phyloP scores from a whole-genome alignment of 2,888 invertebrate species.

The Gisinianus flammeolus region DNA sequence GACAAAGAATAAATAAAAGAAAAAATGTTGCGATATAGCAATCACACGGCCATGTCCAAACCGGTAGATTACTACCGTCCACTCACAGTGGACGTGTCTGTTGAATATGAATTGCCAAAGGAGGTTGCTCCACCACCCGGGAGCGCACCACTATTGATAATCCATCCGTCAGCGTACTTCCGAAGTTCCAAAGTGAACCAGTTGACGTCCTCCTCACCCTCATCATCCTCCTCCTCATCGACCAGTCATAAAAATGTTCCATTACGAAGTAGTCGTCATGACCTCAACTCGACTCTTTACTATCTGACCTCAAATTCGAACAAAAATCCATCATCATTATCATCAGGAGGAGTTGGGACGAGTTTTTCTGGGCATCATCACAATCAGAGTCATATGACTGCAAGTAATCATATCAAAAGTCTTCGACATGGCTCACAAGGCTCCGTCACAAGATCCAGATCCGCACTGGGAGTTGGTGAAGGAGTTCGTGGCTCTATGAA shows the following conservation, averaged over 20 bases:
- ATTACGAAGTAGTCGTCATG: constrained; percentile 16
- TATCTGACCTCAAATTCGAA: constrained; percentile 23
- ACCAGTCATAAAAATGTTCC: background rate
- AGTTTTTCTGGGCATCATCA: constrained; percentile 19
- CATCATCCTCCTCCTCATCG: constrained; percentile 4
- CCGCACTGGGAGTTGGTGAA: constrained; percentile 23
- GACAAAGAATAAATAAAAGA: background rate
- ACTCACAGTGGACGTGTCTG: constrained; percentile 88
- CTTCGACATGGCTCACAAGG: constrained; percentile 32
- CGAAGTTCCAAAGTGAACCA: constrained; percentile 77
- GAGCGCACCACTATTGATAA: constrained; percentile 84
- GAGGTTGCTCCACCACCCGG: constrained; percentile 60
- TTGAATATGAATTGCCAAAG: constrained; percentile 88
- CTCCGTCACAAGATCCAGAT: constrained; percentile 33
- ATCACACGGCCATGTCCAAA: constrained; percentile 48
- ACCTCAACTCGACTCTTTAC: constrained; percentile 29
- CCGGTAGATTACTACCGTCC: constrained; percentile 78
- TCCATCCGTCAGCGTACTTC: constrained; percentile 86
- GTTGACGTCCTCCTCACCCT: constrained; percentile 25
- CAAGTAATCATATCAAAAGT: constrained; percentile 36
- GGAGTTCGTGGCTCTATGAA: constrained; percentile 11
- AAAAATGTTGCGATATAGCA: constrained; percentile 50
- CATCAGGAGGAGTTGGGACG: background rate
- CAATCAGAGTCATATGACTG: constrained; percentile 24
- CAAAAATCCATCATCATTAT: constrained; percentile 7